Evolutionary conservation across 2,113 vertebrate species (phyloP).

Genomic region (Leiothrix lutea): DNA sequence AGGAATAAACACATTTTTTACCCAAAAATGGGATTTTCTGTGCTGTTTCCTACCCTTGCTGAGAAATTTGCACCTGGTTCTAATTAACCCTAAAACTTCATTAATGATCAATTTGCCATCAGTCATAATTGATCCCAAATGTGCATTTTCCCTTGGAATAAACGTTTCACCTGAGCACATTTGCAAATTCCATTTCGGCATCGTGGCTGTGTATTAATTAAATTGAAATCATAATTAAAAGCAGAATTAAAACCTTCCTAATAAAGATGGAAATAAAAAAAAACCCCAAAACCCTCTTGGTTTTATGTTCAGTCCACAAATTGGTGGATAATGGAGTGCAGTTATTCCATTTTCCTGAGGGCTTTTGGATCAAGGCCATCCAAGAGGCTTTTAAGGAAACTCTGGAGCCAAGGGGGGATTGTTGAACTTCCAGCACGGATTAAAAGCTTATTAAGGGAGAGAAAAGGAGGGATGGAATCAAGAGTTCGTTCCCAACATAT

Average conservation of each 20-base stretch:
- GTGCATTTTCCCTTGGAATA: background rate
- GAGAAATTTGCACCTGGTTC: background rate
- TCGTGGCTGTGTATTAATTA: background rate
- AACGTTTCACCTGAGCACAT: background rate
- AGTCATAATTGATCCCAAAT: background rate
- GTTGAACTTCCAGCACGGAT: background rate
- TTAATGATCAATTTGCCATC: background rate
- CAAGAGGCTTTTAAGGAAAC: slow-evolving; percentile 49
- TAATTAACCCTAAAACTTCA: background rate
- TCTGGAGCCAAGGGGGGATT: background rate
- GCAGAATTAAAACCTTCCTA: background rate
- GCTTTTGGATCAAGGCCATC: slow-evolving; percentile 30
- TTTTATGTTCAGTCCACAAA: background rate
- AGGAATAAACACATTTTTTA: background rate
- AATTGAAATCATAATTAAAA: background rate
- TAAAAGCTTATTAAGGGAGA: slow-evolving; percentile 15
- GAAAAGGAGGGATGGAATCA: background rate
- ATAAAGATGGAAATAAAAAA: background rate
- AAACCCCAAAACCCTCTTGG: no score
- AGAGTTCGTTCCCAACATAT: background rate
- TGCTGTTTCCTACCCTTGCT: background rate
- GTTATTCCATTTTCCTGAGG: slow-evolving; percentile 20
- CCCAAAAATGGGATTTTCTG: background rate
- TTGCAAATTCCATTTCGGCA: background rate
- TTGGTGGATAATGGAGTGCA: background rate